A percentile compares a stretch with the other conserved stretches of the same genome.
These are phyloP conservation scores for Oceanodroma leucorhoa DNA, from an alignment of 2,797 vertebrate species.

Conservation along the genomic window DNA sequence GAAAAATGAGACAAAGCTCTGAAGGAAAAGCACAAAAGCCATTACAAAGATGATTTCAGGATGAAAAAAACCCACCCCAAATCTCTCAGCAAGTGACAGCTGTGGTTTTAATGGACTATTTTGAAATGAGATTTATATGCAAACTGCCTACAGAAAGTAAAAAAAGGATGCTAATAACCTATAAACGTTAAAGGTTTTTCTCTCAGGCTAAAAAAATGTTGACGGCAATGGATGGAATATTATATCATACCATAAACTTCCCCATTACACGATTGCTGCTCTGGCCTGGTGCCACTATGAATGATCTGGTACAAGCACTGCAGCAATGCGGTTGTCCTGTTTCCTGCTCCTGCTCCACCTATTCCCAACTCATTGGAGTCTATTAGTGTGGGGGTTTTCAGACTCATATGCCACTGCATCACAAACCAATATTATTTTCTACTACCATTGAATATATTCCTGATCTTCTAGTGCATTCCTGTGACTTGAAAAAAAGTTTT, in stretches of 20 bases:
- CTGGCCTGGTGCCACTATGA: background rate
- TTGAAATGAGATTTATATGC: slow-evolving; percentile 46
- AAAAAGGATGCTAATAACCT: slow-evolving; percentile 20
- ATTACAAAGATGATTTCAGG: slow-evolving; percentile 20
- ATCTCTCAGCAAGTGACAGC: slow-evolving; percentile 44
- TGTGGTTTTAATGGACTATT: slow-evolving; percentile 45
- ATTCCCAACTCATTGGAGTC: background rate
- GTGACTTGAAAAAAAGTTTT: background rate
- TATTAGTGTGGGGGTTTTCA: background rate
- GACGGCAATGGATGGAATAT: background rate
- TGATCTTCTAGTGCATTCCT: background rate
- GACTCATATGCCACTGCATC: background rate
- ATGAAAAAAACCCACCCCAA: background rate
- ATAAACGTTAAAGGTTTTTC: slow-evolving; percentile 15
- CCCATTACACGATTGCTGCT: background rate
- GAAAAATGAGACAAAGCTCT: background rate
- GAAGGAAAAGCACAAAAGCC: slow-evolving; percentile 41
- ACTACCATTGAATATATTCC: background rate
- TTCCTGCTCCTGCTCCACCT: background rate
- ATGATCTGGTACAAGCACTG: background rate
- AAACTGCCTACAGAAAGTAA: slow-evolving; percentile 40
- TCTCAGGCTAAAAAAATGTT: background rate
- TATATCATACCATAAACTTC: background rate
- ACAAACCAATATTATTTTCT: background rate
- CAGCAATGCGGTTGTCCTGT: background rate